These are phyloP conservation scores for Vultur gryphus DNA, from an alignment of 2,797 vertebrate genomes.

Conservation along the genomic window DNA sequence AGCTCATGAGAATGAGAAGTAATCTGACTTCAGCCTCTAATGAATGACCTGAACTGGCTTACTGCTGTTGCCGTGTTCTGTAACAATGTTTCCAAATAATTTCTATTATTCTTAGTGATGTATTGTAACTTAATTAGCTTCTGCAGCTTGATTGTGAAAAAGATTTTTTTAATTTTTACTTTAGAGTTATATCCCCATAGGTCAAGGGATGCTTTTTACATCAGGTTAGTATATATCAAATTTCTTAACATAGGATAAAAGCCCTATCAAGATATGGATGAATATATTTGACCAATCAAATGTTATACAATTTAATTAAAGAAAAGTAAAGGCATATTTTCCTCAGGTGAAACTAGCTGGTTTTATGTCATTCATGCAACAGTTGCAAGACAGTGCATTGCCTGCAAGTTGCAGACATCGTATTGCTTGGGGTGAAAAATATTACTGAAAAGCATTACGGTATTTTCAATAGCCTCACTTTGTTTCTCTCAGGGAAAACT, in stretches of 20 bases:
- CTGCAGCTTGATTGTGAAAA: not conserved
- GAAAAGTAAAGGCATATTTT: not conserved
- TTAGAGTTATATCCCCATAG: not conserved
- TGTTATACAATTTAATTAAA: not conserved
- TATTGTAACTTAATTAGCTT: not conserved
- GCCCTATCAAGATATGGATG: not conserved
- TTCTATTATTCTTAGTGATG: not conserved
- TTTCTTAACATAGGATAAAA: not conserved
- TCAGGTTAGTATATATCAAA: not conserved
- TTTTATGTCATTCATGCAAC: not conserved
- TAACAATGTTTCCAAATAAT: not conserved
- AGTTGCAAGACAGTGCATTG: rapidly evolving
- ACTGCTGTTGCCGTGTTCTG: not conserved
- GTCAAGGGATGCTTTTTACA: not conserved
- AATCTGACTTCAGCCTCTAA: not conserved
- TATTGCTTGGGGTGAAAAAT: not conserved
- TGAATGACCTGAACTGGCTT: not conserved
- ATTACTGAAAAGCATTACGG: not conserved
- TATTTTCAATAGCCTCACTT: not conserved
- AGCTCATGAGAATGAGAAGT: not conserved
- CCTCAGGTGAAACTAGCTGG: not conserved
- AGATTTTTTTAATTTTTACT: rapidly evolving
- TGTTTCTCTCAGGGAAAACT: not conserved
- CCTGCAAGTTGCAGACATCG: not conserved
- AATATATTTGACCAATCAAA: not conserved